Percentiles rank a stretch among this genome's conserved stretches.
phyloP scores from a whole-genome alignment of 2,113 vertebrate species.

The Peucedramus taeniatus region DNA sequence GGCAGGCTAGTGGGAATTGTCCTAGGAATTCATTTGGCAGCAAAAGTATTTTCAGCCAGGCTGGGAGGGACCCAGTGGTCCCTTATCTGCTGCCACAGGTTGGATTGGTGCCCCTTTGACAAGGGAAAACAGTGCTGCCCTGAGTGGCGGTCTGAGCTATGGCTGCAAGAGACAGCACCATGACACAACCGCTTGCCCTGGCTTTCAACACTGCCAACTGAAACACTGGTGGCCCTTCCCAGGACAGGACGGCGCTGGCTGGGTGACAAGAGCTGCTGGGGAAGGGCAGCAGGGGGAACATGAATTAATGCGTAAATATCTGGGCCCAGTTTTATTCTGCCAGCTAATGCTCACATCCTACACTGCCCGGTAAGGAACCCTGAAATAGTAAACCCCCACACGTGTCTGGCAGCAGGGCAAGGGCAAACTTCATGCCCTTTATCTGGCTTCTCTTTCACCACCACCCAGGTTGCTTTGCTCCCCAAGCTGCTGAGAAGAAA shows the following conservation, averaged over 20 bases:
- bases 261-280: not conserved
- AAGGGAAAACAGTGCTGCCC: not conserved
- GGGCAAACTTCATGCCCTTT: not conserved
- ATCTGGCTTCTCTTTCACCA: not conserved
- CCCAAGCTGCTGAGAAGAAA: not conserved
- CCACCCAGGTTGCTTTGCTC: not conserved
- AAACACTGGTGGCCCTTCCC: not conserved
- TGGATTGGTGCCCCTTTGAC: not conserved
- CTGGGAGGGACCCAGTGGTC: rapidly evolving
- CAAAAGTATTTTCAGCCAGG: not conserved
- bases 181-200: not conserved
- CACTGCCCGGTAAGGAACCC: rapidly evolving
- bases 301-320: not conserved
- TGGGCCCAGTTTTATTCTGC: not conserved
- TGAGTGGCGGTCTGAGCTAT: rapidly evolving
- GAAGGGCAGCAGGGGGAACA: not conserved
- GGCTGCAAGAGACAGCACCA: not conserved
- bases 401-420: not conserved
- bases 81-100: not conserved
- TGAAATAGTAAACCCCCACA: not conserved
- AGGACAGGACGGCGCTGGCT: not conserved
- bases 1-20: not conserved
- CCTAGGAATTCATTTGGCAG: not conserved
- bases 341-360: not conserved
- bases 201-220: not conserved